These are phyloP conservation scores for Temnopleurus reevesii DNA, from an alignment of 53 echinoderm and acorn worm genomes.

Conservation along the genomic window DNA sequence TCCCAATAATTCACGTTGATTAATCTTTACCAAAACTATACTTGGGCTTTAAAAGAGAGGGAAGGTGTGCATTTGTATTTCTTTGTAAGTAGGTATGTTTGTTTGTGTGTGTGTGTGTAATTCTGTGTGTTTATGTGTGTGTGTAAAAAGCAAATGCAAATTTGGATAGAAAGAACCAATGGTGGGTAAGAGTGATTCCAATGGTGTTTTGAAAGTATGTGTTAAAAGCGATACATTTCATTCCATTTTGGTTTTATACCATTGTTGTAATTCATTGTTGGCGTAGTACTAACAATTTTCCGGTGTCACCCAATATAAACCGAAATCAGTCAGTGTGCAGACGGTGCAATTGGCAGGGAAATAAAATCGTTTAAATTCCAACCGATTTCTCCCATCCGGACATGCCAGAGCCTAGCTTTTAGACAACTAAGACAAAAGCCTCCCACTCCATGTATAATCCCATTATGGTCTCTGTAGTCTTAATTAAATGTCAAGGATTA, in stretches of 20 bases:
- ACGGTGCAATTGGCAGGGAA: too few species aligned
- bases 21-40: too few species aligned
- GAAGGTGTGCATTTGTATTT: too few species aligned
- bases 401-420: neutral
- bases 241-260: neutral
- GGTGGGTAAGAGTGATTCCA: neutral
- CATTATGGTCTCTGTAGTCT: neutral
- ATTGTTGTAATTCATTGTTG: neutral
- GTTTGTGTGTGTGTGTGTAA: too few species aligned
- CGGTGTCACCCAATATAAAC: neutral
- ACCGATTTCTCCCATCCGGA: neutral
- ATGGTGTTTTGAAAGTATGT: neutral
- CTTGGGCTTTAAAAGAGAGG: too few species aligned
- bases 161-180: too few species aligned
- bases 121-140: too few species aligned
- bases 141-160: too few species aligned
- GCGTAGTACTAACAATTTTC: neutral
- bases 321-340: too few species aligned
- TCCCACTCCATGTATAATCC: neutral
- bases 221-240: neutral
- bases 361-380: neutral
- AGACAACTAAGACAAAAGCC: neutral
- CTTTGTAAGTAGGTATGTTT: too few species aligned
- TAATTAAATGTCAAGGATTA: constrained; percentile 25
- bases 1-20: too few species aligned